These are phyloP conservation scores for Drosophila malerkotliana DNA, from an alignment of 1,140 invertebrate genomes.

Conservation along the genomic window DNA sequence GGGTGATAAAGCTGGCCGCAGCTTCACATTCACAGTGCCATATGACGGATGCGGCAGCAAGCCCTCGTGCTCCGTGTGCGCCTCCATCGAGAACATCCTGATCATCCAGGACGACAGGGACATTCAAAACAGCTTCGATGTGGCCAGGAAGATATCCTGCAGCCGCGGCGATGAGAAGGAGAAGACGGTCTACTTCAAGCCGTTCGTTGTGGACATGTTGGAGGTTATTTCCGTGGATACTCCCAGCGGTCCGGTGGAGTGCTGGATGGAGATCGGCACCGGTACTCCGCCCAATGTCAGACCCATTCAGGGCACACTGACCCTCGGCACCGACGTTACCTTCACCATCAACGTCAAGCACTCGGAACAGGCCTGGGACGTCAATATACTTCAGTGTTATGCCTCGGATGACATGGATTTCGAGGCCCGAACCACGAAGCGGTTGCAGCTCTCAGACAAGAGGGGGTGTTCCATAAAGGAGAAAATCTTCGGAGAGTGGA, in stretches of 20 bases:
- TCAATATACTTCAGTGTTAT: constrained; percentile 89
- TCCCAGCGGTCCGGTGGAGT: constrained; percentile 87
- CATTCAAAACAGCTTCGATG: constrained; percentile 87
- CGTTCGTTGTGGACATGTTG: constrained; percentile 89
- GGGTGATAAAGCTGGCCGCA: constrained; percentile 85
- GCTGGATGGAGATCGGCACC: constrained; percentile 91
- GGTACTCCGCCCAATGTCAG: constrained; percentile 88
- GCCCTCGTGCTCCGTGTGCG: constrained; percentile 86
- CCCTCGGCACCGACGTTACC: constrained; percentile 89
- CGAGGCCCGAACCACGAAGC: constrained; percentile 86
- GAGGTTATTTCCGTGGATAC: constrained; percentile 88
- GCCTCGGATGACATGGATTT: constrained; percentile 89
- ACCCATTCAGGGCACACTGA: constrained; percentile 84
- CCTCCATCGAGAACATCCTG: constrained; percentile 87
- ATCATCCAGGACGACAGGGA: constrained; percentile 88
- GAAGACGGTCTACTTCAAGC: constrained; percentile 88
- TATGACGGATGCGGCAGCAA: constrained; percentile 87
- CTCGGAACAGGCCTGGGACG: constrained; percentile 87
- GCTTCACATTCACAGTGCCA: constrained; percentile 87
- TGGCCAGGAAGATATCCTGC: constrained; percentile 87
- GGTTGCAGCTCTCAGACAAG: constrained; percentile 87
- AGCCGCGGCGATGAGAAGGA: constrained; percentile 84
- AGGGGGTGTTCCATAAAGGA: constrained; percentile 88
- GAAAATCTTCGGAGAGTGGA: constrained; percentile 88
- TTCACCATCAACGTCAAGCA: constrained; percentile 89